Percentiles rank a stretch among this genome's conserved stretches.
These are phyloP conservation scores for Clivina fossor DNA, from an alignment of 2,888 invertebrate genomes.

Conservation along the genomic window DNA sequence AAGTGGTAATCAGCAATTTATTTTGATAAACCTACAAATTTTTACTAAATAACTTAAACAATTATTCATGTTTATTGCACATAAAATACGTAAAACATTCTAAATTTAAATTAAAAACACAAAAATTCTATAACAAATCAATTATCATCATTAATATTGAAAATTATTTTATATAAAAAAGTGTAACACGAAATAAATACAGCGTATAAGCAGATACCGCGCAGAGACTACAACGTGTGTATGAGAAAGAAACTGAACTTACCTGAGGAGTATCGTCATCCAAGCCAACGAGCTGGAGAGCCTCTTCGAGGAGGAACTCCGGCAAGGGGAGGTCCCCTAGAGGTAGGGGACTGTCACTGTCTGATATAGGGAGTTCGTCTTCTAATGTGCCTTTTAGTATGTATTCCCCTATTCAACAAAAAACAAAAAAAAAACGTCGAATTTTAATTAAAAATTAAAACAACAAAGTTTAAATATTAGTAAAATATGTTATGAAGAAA, in stretches of 20 bases:
- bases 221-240: background rate
- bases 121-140: no score
- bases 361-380: slow-evolving; percentile 50
- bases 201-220: background rate
- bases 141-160: background rate
- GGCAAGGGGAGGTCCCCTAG: slow-evolving; percentile 59
- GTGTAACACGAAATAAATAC: background rate
- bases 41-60: no score
- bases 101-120: no score
- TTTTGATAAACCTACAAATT: no score
- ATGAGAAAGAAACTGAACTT: slow-evolving; percentile 35
- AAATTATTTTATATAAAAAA: background rate
- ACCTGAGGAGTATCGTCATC: slow-evolving; percentile 62
- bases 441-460: no score
- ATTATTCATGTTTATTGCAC: no score
- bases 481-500: no score
- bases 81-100: no score
- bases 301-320: slow-evolving; percentile 72
- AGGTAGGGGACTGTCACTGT: slow-evolving; percentile 57
- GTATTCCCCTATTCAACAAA: slow-evolving; percentile 60
- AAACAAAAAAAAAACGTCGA: no score
- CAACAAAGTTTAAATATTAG: no score
- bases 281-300: slow-evolving; percentile 71
- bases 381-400: slow-evolving; percentile 54
- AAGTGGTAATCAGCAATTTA: no score